phyloP scores from a whole-genome alignment of 1,140 invertebrate genomes.

The Sarcophaga bullata region DNA sequence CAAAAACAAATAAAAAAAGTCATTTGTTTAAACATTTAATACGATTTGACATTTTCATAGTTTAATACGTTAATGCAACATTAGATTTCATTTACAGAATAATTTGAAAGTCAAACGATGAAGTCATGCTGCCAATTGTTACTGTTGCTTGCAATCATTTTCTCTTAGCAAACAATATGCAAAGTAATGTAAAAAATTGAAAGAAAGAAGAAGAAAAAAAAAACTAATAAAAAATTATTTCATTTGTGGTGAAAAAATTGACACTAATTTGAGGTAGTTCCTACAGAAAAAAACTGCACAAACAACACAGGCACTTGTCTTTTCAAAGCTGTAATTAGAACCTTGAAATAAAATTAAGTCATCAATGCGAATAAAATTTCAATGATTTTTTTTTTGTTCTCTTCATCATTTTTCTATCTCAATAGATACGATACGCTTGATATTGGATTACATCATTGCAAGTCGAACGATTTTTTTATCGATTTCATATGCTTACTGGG shows the following conservation, averaged over 20 bases:
- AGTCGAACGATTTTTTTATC: neutral
- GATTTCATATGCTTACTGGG: neutral
- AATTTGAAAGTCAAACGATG: neutral
- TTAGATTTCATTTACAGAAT: neutral
- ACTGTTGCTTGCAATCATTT: neutral
- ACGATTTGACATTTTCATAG: neutral
- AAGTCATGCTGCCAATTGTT: neutral
- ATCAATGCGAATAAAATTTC: neutral
- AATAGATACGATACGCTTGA: neutral
- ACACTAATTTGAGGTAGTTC: neutral
- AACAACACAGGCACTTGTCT: neutral
- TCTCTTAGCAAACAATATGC: neutral
- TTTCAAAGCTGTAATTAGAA: neutral
- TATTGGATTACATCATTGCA: neutral
- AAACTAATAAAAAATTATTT: neutral
- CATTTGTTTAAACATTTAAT: neutral
- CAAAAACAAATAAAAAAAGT: neutral
- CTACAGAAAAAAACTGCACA: neutral
- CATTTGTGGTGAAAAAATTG: neutral
- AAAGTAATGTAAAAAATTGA: neutral
- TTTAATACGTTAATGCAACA: neutral
- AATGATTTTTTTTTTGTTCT: neutral
- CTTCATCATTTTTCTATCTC: neutral
- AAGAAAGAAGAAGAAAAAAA: neutral
- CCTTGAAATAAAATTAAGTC: slow-evolving; percentile 1